Evolutionary conservation across 2,113 vertebrate species (phyloP), one percentile per base, ranked within the genome.

Genomic region (Pygathrix nemaeus): DNA sequence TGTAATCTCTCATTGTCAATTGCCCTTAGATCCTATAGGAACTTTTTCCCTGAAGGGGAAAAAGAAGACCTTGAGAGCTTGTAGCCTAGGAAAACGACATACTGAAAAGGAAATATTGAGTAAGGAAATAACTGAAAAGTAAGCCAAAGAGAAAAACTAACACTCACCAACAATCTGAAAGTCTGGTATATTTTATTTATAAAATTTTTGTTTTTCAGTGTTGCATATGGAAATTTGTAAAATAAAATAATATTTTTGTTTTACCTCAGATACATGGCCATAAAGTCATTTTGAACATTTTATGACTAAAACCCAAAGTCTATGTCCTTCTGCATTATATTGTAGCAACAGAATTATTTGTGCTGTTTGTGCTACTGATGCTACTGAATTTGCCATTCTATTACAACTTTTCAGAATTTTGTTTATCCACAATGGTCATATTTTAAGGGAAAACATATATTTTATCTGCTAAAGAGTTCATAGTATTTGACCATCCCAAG

Each of bases 121-220:
- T 48, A 48, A 75, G 8, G 27, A 88, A 0, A 81, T 75, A 72
- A 81, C 16, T 57, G 17, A 87, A 93, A 95, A 52, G 27, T 50
- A 88, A 94, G 72, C 92, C 27, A 88, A 82, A 93, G 12, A 75
- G 27, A 93, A 96, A 89, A 83, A 43, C 32, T 70, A 57, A 75
- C n/a, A 78, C 27, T 85, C 85, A 90, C 14, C 40, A 45, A 68
- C 12, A 68, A 16, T 78, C 52, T 93, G 61, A 73, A 93, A 85
- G 93, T 73, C 76, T 83, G 70, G 64, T 73, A 96, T 4, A 48
- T 86, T 82, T 94, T 59, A 59, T 59, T 92, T 55, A 32, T 59
- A 57, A 85, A 83, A 55, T 13, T 52, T 93, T 50, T 52, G 14
- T 68, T 16, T 68, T 72, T 72, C n/a, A 11, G n/a, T 72, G 18